These are phyloP conservation scores for Aldrovandia affinis DNA, from an alignment of 2,797 vertebrate genomes.

Conservation along the genomic window DNA sequence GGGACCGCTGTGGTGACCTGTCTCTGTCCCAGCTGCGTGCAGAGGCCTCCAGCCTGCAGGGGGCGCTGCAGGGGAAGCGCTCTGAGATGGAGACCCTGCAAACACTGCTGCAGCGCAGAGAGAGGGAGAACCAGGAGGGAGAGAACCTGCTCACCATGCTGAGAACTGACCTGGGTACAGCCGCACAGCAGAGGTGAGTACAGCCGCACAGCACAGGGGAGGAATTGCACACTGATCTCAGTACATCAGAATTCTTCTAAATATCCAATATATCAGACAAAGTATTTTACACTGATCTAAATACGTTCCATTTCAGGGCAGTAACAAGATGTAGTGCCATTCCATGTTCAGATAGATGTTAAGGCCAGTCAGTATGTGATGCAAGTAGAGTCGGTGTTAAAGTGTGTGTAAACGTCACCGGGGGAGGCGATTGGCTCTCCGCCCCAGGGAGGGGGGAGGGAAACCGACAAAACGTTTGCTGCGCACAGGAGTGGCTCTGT, in stretches of 20 bases:
- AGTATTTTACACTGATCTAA: background rate
- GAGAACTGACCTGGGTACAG: conserved; percentile 75
- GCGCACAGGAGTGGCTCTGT: no score
- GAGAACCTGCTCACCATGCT: conserved; percentile 85
- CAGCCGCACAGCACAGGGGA: no score
- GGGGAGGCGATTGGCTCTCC: no score
- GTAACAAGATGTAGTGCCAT: background rate
- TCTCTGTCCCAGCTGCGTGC: conserved; percentile 75
- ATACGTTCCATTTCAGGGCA: background rate
- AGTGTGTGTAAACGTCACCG: no score
- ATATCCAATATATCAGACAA: background rate
- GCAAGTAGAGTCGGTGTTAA: background rate
- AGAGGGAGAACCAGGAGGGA: conserved; percentile 84
- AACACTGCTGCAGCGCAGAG: conserved; percentile 75
- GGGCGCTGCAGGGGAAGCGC: conserved; percentile 74
- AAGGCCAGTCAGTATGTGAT: no score
- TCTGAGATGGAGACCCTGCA: conserved; percentile 82
- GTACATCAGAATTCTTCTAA: background rate
- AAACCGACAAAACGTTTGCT: no score
- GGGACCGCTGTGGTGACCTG: conserved; percentile 27
- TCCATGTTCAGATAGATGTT: no score
- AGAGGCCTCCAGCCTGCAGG: conserved; percentile 75
- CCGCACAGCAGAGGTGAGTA: conserved; percentile 79
- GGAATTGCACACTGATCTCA: background rate
- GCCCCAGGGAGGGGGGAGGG: no score